Evolutionary conservation across 2,113 vertebrate genomes (phyloP), one percentile per base, ranked within the genome.

Genomic region (Hydropotes inermis): DNA sequence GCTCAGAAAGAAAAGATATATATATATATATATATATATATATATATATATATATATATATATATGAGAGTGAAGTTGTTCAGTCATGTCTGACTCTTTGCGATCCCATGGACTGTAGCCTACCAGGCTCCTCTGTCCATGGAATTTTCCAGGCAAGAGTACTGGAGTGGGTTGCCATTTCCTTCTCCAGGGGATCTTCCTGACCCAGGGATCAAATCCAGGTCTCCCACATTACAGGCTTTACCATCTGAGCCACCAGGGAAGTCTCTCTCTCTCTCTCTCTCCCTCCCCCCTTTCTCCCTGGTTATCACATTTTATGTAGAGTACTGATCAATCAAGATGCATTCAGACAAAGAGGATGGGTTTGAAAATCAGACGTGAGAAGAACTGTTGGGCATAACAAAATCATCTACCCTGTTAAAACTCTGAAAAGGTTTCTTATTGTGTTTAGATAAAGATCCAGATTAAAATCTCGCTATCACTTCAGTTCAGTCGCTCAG

Each of bases 51-150:
- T 61, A 33, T 64, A 95, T 95, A 95, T 30, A 64, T 82, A 86
- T 83, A 92, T 89, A 96, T 98, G 95, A 98, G 98, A 98, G 98
- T 98, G 96, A 98, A 98, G 17, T 67, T 36, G 61, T 19, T 21
- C 64, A 21, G 64, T 67, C 33, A 0, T 36, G n/a, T 67, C 64
- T 0, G 0, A 67, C 64, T 67, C 64, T 54, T 54, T 19, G 17
- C 1, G 1, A 67, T 4, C 33, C 33, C 33, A 5, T 67, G 64
- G 33, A 67, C 33, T 67, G 2, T 67, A 67, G 33, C 33, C 8
- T 36, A 36, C 17, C 64, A 67, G 64, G n/a, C 17, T 36, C 64
- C n/a, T 67, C n/a, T 36, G 17, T 36, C 64, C 33, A 67, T 67
- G 64, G 33, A 5, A 67, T 67, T 67, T 67, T 67, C 64, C 64